A percentile compares a stretch with the other conserved stretches of the same genome.
phyloP scores from a whole-genome alignment of 2,113 vertebrate genomes.

The Hippoglossus stenolepis region DNA sequence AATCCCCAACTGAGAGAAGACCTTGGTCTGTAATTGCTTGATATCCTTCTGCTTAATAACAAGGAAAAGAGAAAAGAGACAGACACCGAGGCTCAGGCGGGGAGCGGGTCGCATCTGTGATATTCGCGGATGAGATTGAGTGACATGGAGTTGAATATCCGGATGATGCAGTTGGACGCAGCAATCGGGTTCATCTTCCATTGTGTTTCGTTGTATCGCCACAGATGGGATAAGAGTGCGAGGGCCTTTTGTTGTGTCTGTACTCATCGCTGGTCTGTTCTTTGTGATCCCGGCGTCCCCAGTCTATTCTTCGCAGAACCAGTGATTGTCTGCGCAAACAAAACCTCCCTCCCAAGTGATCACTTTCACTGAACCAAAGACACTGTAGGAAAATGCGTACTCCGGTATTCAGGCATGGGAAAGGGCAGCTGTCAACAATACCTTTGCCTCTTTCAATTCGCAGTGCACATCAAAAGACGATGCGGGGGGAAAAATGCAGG shows the following conservation, averaged over 20 bases:
- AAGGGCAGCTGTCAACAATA: constrained; percentile 70
- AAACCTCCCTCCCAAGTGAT: constrained; percentile 68
- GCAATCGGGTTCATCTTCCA: constrained; percentile 36
- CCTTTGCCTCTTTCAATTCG: constrained; percentile 52
- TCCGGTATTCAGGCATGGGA: constrained; percentile 53
- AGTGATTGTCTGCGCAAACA: constrained; percentile 72
- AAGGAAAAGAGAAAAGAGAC: constrained; percentile 30
- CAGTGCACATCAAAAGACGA: constrained; percentile 50
- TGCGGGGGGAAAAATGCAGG: constrained; percentile 23
- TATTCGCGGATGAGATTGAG: constrained; percentile 47
- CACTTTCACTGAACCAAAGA: constrained; percentile 64
- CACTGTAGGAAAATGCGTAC: constrained; percentile 70
- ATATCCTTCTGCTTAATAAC: constrained; percentile 60
- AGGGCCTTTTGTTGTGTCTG: constrained; percentile 66
- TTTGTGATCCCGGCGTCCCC: constrained; percentile 66
- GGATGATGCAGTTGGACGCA: constrained; percentile 29
- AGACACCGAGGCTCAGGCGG: constrained; percentile 7
- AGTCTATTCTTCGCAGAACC: constrained; percentile 54
- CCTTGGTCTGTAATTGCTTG: constrained; percentile 71
- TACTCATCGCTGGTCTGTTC: constrained; percentile 50
- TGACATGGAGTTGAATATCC: constrained; percentile 43
- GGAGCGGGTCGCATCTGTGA: constrained; percentile 44
- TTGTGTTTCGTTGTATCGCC: constrained; percentile 44
- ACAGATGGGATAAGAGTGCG: constrained; percentile 59
- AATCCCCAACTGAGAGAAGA: constrained; percentile 61